Percentiles rank a stretch among this genome's conserved stretches.
Evolutionary conservation across 2,113 vertebrate species (phyloP).

Genomic region (Morone chrysops): DNA sequence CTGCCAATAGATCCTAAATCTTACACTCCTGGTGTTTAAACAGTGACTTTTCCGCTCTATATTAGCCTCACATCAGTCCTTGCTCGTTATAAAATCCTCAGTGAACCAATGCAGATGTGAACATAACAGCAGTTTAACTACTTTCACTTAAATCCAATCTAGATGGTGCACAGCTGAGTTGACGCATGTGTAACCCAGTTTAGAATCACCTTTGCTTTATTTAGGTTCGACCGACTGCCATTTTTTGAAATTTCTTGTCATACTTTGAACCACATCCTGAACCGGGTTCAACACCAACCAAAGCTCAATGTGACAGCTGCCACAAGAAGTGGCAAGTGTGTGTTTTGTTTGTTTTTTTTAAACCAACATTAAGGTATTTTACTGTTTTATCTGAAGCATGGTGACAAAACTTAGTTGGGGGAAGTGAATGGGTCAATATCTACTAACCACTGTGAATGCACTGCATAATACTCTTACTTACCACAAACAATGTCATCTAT

Average conservation of each 20-base stretch:
- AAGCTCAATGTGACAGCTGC: background rate
- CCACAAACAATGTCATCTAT: background rate
- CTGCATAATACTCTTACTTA: background rate
- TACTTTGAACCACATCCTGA: slow-evolving; percentile 11
- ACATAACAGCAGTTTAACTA: background rate
- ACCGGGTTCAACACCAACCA: background rate
- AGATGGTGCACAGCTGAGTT: background rate
- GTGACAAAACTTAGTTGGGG: background rate
- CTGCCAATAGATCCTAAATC: too few species aligned
- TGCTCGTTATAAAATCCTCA: background rate
- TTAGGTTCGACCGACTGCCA: background rate
- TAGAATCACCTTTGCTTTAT: background rate
- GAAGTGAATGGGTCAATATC: background rate
- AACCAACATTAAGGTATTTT: background rate
- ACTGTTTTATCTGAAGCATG: background rate
- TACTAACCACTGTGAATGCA: background rate
- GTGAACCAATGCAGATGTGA: background rate
- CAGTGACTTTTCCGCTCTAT: background rate
- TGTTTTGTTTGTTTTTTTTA: background rate
- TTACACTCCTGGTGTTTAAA: background rate
- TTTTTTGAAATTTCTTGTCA: background rate
- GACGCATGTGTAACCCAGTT: background rate
- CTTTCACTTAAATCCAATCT: background rate
- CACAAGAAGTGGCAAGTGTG: background rate
- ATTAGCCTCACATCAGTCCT: background rate